These are phyloP conservation scores for Hydrophis major DNA, from an alignment of 2,797 vertebrate genomes.

Conservation along the genomic window DNA sequence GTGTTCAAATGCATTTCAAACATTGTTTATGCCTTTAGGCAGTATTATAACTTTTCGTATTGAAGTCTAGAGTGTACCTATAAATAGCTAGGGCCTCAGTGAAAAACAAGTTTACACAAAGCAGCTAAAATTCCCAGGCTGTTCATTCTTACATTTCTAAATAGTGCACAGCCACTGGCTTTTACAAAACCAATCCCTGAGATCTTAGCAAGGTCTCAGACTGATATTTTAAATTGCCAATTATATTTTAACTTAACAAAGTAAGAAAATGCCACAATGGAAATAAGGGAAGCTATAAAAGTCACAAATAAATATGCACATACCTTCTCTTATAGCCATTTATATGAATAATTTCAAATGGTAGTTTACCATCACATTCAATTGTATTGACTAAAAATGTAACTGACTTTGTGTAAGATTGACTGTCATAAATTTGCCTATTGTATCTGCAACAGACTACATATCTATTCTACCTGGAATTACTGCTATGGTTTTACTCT, in stretches of 20 bases:
- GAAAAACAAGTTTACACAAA: constrained; percentile 1
- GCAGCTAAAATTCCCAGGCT: neutral
- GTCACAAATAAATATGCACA: neutral
- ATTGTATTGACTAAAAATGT: neutral
- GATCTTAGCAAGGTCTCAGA: neutral
- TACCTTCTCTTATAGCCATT: neutral
- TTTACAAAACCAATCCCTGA: neutral
- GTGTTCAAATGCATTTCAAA: constrained; percentile 44
- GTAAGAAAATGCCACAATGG: neutral
- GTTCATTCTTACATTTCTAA: neutral
- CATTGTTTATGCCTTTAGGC: constrained; percentile 47
- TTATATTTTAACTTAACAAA: neutral
- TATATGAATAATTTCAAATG: neutral
- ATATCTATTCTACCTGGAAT: neutral
- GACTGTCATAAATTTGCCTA: neutral
- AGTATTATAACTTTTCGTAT: constrained; percentile 44
- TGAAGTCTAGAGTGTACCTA: constrained; percentile 8
- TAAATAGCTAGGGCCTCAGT: neutral
- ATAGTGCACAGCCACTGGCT: neutral
- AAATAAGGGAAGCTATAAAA: neutral
- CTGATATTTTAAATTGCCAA: neutral
- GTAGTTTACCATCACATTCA: neutral
- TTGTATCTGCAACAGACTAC: neutral
- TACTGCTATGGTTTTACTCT: neutral
- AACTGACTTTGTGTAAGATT: neutral